Base-by-base conservation (phyloP, 2,888 invertebrate species). In the Cheilosia vulpina region DNA sequence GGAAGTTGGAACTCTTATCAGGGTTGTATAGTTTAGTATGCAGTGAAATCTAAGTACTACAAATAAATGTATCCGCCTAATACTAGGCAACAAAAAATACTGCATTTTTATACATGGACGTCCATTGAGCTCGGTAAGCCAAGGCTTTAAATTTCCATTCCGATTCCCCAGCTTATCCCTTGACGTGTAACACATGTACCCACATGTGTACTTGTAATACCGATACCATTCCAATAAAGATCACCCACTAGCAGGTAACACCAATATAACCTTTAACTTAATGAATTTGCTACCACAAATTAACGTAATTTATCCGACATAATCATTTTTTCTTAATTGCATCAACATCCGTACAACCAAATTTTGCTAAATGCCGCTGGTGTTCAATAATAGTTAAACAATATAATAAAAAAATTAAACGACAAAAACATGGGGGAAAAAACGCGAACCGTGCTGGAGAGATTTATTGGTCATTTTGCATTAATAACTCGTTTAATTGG, bases 401-500 rank as follows among this genome's bases (percentile, higher is more conserved):
- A 31, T 17, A n/a, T 31, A 34, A 55, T 55, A 17, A 69, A 69
- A 69, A 24, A 19, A 21, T 47, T 38, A 27, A 24, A 27, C 13
- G 13, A 50, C 11, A 11, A 50, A 11, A 24, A 24, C 27, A n/a
- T n/a, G 27, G 6, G 27, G 2, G 13, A 50, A 21, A 19, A 9
- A 21, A 21, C 0, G 13, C 53, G 45, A 63, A n/a, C 13, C 0
- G 31, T 69, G 21, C 31, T 60, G 58, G 17, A 41, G 38, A 27
- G 63, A 34, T 66, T 66, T 72, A 72, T 62, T 55, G 66, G 66
- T 50, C 27, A 72, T 73, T 72, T 66, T 57, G 7, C 71, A 72
- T 62, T 68, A 78, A 83, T 73, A 78, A 68, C 50, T 68, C 63
- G 66, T 66, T 83, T 83, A 78, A 83, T 83, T 83, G 83, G 72